These are phyloP conservation scores for Damaliscus lunatus DNA, from an alignment of 2,113 vertebrate genomes.

Conservation along the genomic window DNA sequence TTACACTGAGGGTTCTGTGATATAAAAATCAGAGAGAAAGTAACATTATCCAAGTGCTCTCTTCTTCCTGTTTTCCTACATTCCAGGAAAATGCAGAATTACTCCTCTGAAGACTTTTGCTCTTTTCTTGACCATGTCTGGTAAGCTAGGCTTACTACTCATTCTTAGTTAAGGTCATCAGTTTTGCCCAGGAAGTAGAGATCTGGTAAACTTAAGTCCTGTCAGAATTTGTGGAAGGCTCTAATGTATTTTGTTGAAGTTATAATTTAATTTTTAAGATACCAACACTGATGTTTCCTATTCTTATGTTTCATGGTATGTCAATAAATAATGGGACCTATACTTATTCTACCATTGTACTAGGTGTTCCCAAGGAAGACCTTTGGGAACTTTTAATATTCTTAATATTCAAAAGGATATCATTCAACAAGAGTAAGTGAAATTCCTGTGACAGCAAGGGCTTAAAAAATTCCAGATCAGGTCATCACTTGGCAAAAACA, in stretches of 20 bases:
- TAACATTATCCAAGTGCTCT: background rate
- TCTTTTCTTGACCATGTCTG: background rate
- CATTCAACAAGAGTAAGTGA: background rate
- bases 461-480: background rate
- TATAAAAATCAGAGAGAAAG: background rate
- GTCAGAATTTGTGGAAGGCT: background rate
- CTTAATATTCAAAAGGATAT: background rate
- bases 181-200: background rate
- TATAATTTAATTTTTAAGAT: background rate
- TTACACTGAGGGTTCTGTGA: background rate
- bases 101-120: background rate
- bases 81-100: background rate
- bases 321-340: background rate
- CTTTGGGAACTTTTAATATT: background rate
- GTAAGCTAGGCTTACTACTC: background rate
- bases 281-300: background rate
- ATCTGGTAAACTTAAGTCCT: background rate
- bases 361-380: background rate
- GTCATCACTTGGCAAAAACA: background rate
- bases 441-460: background rate
- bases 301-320: background rate
- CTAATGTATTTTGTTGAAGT: background rate
- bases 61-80: background rate
- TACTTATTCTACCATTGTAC: background rate
- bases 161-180: background rate